Conservation (phyloP, 1,140 invertebrate species). For the Dufourea novaeangliae region DNA sequence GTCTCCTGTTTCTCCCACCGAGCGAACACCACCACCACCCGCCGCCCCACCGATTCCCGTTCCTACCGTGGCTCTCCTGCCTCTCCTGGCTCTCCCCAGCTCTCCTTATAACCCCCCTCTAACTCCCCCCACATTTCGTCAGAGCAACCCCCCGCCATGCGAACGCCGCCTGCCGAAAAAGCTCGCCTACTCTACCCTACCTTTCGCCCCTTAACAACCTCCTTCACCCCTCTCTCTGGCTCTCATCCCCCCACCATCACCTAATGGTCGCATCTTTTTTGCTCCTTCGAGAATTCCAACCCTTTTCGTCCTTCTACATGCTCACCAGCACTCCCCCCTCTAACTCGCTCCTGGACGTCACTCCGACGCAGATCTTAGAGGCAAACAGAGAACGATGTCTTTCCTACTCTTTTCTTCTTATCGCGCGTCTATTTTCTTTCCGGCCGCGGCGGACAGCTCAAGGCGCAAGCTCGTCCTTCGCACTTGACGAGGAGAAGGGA, state of each 20-base stretch:
- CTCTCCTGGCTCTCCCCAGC: constrained; percentile 37
- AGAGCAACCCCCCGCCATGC: neutral
- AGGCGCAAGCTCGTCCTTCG: constrained; percentile 57
- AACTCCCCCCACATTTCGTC: neutral
- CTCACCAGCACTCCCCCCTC: neutral
- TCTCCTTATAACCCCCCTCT: constrained; percentile 61
- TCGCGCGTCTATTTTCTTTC: neutral
- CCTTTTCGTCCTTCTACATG: constrained; percentile 43
- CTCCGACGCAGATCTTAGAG: neutral
- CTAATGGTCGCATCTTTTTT: constrained; percentile 56
- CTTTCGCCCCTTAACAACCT: constrained; percentile 12
- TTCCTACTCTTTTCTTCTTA: neutral
- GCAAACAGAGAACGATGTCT: neutral
- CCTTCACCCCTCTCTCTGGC: neutral
- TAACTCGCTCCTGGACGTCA: neutral
- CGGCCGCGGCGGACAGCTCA: constrained; percentile 43
- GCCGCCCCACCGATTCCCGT: constrained; percentile 48
- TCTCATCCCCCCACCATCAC: constrained; percentile 6
- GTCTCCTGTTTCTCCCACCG: constrained; percentile 76
- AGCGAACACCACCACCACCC: constrained; percentile 46
- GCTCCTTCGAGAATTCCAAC: constrained; percentile 59
- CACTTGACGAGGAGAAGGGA: constrained; percentile 21
- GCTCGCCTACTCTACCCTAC: constrained; percentile 65
- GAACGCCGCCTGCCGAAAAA: constrained; percentile 42
- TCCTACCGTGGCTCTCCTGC: constrained; percentile 57